Percentiles rank a stretch among this genome's conserved stretches.
Conservation (phyloP, 1,140 invertebrate species). For the Semibalanus balanoides region DNA sequence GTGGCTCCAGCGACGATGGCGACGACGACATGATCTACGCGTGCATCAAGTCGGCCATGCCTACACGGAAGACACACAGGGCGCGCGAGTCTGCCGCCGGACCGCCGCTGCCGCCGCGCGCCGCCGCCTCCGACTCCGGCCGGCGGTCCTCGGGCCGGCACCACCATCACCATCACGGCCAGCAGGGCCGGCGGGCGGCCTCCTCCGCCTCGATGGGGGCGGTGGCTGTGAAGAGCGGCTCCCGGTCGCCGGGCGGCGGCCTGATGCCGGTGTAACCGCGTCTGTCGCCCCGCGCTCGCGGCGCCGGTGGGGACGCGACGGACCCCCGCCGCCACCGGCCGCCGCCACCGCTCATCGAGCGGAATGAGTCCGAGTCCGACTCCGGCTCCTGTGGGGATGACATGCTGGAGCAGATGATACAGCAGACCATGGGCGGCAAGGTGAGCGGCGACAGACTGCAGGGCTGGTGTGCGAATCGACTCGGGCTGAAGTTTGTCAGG, state of each 20-base stretch:
- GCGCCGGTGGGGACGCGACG: too few relatives aligned
- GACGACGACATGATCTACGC: conserved; percentile 54
- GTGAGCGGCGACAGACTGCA: background rate
- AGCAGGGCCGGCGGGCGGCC: too few relatives aligned
- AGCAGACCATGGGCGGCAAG: background rate
- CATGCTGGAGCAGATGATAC: conserved; percentile 1
- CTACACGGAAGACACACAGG: conserved; percentile 30
- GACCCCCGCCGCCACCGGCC: background rate
- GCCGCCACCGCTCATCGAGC: background rate
- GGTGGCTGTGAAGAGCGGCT: background rate
- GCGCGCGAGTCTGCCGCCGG: too few relatives aligned
- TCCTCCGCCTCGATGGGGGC: too few relatives aligned
- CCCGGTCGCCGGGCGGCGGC: background rate
- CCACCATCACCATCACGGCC: too few relatives aligned
- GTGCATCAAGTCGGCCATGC: conserved; percentile 60
- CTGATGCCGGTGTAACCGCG: background rate
- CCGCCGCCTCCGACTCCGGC: too few relatives aligned
- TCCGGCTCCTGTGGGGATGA: background rate
- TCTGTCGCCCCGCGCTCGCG: background rate
- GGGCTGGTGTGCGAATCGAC: too few relatives aligned
- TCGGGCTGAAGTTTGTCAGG: too few relatives aligned
- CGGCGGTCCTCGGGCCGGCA: background rate
- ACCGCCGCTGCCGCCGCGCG: too few relatives aligned
- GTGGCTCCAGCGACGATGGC: conserved; percentile 45
- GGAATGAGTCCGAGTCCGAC: background rate